A percentile compares a stretch with the other conserved stretches of the same genome.
Evolutionary conservation across 2,797 vertebrate species (phyloP).

Genomic region (Pangasius mekongensis): DNA sequence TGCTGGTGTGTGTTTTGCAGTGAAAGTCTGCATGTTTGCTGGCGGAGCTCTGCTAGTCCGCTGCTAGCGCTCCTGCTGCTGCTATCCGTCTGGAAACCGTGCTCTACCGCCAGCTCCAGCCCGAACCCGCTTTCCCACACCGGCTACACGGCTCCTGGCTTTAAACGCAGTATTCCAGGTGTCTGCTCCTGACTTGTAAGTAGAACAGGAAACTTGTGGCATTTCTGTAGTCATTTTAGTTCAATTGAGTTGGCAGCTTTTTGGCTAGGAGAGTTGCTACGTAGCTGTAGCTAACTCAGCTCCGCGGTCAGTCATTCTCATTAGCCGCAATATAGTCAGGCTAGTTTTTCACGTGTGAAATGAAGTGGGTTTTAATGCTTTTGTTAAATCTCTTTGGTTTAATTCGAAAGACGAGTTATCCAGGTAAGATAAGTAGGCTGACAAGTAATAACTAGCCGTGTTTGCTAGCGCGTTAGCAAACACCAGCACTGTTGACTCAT

Average conservation of each 20-base stretch:
- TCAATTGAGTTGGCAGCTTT: not conserved
- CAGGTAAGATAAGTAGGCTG: not conserved
- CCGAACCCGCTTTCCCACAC: not conserved
- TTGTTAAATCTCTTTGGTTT: not conserved
- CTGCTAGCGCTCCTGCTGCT: slow-evolving; percentile 8
- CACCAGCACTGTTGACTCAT: not conserved
- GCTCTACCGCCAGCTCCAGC: slow-evolving; percentile 32
- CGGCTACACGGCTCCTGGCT: not conserved
- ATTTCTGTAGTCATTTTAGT: not conserved
- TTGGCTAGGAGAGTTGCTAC: not conserved
- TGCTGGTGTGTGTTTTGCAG: not conserved
- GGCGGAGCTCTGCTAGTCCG: not conserved
- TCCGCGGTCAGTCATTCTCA: not conserved
- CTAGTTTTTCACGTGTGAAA: not conserved
- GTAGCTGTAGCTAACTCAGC: slow-evolving; percentile 1
- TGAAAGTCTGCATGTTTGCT: slow-evolving; percentile 9
- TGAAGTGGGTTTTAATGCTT: too few relatives aligned
- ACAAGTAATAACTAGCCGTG: not conserved
- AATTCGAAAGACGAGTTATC: not conserved
- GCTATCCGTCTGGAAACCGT: slow-evolving; percentile 28
- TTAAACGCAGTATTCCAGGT: not conserved
- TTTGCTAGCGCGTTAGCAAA: slow-evolving; percentile 9
- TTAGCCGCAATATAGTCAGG: not conserved
- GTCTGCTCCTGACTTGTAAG: slow-evolving; percentile 43
- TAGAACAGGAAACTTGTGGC: slow-evolving; percentile 8